Evolutionary conservation across 2,113 vertebrate genomes (phyloP).

Genomic region (Felis catus): DNA sequence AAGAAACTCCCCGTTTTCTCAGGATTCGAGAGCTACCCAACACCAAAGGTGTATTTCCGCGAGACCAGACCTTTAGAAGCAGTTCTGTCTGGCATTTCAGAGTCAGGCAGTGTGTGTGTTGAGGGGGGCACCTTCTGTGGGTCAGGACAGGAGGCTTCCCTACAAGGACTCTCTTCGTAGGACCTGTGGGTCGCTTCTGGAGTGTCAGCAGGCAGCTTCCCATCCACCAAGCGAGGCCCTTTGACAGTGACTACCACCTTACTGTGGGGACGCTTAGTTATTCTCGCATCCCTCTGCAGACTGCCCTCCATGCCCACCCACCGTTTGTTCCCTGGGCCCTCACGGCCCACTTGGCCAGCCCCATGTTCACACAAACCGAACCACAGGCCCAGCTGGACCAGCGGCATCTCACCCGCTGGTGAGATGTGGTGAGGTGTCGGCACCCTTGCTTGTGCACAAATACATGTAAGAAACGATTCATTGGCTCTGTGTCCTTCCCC

Average conservation of each 20-base stretch:
- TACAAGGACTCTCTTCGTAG: accelerated
- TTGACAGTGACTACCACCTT: neutral
- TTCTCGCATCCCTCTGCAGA: neutral
- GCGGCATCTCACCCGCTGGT: neutral
- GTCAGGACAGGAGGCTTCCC: neutral
- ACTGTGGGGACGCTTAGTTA: neutral
- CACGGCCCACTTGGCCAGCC: neutral
- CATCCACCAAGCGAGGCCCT: neutral
- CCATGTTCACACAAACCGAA: neutral
- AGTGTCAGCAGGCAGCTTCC: neutral
- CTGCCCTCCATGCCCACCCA: neutral
- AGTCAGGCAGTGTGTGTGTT: neutral
- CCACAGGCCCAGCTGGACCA: neutral
- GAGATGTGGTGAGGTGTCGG: neutral
- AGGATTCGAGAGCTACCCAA: neutral
- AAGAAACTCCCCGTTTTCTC: neutral
- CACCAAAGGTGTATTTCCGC: neutral
- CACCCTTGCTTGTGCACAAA: neutral
- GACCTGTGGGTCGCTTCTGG: neutral
- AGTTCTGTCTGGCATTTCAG: neutral
- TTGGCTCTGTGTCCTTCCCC: neutral
- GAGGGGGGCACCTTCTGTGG: neutral
- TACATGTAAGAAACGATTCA: accelerated
- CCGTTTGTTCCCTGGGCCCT: neutral
- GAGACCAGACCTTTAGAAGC: neutral